Evolutionary conservation across 2,797 vertebrate genomes (phyloP).

Genomic region (Cyclopterus lumpus): DNA sequence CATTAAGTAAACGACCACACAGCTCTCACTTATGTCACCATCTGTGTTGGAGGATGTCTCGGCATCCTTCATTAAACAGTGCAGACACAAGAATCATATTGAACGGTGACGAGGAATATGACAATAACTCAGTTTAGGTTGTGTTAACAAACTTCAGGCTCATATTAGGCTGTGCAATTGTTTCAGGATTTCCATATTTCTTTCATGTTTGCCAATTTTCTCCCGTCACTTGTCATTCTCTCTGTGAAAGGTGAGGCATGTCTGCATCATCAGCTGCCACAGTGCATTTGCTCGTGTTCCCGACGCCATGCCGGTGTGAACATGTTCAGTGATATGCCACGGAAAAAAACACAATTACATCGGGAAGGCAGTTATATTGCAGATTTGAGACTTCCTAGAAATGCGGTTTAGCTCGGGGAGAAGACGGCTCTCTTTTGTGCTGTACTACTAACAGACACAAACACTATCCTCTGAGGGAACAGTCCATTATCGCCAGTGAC

Average conservation of each 20-base stretch:
- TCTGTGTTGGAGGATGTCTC: slow-evolving; percentile 31
- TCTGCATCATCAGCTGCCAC: slow-evolving; percentile 40
- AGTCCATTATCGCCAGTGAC: slow-evolving; percentile 68
- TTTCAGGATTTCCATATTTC: slow-evolving; percentile 13
- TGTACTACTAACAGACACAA: slow-evolving; percentile 55
- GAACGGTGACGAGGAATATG: slow-evolving; percentile 5
- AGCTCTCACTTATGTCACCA: slow-evolving; percentile 30
- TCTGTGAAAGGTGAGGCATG: slow-evolving; percentile 14
- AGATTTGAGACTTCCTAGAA: slow-evolving; percentile 34
- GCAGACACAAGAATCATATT: slow-evolving; percentile 12
- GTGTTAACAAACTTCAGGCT: slow-evolving; percentile 30
- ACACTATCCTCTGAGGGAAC: slow-evolving; percentile 55
- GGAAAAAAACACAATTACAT: slow-evolving; percentile 33
- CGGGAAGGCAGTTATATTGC: slow-evolving; percentile 12
- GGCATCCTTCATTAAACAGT: neutral
- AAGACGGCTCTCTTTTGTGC: slow-evolving; percentile 49
- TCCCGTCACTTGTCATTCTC: slow-evolving; percentile 37
- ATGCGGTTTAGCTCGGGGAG: slow-evolving; percentile 42
- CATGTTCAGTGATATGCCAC: slow-evolving; percentile 48
- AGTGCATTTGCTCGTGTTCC: slow-evolving; percentile 40
- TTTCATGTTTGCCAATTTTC: slow-evolving; percentile 18
- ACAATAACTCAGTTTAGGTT: slow-evolving; percentile 15
- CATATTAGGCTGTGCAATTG: neutral
- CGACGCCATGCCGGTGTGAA: slow-evolving; percentile 41
- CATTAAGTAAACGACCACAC: slow-evolving; percentile 53